Base-by-base conservation (phyloP, 2,797 vertebrate genomes). In the Caiman crocodilus region DNA sequence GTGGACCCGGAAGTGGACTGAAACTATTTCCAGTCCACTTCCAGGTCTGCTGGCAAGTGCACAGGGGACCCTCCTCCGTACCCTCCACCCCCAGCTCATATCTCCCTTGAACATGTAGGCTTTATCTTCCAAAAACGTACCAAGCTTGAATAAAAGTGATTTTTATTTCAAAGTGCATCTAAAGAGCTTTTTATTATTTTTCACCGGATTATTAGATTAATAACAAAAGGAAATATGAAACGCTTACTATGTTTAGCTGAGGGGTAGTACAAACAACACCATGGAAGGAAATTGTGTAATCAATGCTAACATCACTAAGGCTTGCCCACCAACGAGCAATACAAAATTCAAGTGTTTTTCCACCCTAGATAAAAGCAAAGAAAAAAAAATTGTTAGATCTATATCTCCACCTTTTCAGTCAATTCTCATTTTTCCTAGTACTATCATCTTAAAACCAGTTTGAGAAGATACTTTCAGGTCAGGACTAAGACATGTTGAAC, bases 261-360 rank as follows among this genome's bases (percentile, higher is more conserved):
- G 98, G 98, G 42, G 99, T 98, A 81, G 98, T 98, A 83, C 98
- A 98, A 85, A 96, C 96, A 73, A 99, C 98, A 13, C 99, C 99
- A 60, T 99, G 99, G 96, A 99, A 99, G 5, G 99, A 99, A 97
- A 99, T 96, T 25, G 97, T 98, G 96, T 99, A 99, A 94, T 99
- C 99, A 91, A 99, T 98, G 9, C 98, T 98, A 92, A 99, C 99
- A 8, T 99, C 99, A 3, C 99, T 99, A 71, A 99, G 98, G 97
- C 99, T 99, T 63, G 99, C 99, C 99, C 99, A 99, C 99, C 99
- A 99, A 16, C 99, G 99, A 25, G 99, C 99, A 87, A 99, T 98
- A 87, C 99, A 99, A 77, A 99, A 98, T 97, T 99, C 99, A 77
- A 99, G 98, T 3, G 99, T 98, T 96, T 97, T 98, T 50, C 99